A percentile compares a stretch with the other conserved stretches of the same genome.
phyloP scores from a whole-genome alignment of 37 sponge, comb jelly and placozoan species.

The Hormiphora californensis region DNA sequence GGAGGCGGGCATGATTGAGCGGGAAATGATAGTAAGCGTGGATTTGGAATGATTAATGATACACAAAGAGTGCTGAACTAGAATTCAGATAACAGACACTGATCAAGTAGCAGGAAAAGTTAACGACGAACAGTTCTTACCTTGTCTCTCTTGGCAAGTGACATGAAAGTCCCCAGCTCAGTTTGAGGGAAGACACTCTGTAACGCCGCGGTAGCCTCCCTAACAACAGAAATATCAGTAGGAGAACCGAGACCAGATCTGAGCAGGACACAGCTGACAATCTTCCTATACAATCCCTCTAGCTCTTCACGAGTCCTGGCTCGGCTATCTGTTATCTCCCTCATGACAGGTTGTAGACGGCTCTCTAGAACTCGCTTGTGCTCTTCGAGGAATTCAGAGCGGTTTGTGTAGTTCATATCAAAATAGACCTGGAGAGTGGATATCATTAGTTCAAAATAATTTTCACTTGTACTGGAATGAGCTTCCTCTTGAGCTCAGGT shows the following conservation, averaged over 20 bases:
- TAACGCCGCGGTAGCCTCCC: constrained; percentile 92
- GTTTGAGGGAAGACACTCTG: constrained; percentile 99
- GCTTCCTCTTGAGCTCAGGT: no score
- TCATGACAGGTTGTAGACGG: constrained; percentile 70
- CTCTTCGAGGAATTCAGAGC: constrained; percentile 77
- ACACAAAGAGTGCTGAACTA: no score
- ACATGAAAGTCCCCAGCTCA: constrained; percentile 94
- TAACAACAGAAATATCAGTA: constrained; percentile 88
- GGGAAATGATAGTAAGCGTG: no score
- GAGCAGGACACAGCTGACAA: constrained; percentile 83
- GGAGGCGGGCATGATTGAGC: no score
- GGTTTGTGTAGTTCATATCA: constrained; percentile 92
- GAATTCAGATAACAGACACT: no score
- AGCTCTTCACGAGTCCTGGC: constrained; percentile 92
- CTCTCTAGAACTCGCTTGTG: constrained; percentile 79
- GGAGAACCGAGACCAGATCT: constrained; percentile 93
- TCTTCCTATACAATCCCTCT: constrained; percentile 91
- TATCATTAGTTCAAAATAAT: no score
- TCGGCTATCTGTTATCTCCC: constrained; percentile 86
- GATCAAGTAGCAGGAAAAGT: no score
- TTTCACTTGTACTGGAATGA: no score
- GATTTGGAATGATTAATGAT: no score
- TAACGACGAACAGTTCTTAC: not conserved
- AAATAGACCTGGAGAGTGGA: constrained; percentile 80
- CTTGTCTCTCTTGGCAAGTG: constrained; percentile 75